Base-by-base conservation (phyloP, 1,140 invertebrate species). In the Microplitis demolitor region DNA sequence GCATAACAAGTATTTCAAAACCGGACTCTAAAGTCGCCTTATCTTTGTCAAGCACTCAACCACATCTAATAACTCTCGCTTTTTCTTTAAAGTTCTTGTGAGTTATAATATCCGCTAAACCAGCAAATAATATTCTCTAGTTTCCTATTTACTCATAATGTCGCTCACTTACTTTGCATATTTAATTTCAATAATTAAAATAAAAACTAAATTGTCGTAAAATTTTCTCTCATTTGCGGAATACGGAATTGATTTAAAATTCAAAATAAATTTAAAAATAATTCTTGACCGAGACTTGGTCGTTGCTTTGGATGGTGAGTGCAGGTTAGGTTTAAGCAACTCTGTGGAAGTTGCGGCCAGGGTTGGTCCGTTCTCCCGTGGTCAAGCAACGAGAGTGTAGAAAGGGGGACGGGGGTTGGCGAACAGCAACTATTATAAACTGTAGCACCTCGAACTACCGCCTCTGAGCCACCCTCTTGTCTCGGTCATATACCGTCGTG, bases 361-460 rank as follows among this genome's bases (percentile, higher is more conserved):
- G 79, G 82, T 83, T 79, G 83, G 83, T 82, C 80, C 79, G 83
- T 84, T 80, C 79, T 64, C 62, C 58, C 54, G 45, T 14, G 54
- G 62, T 33, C 39, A 31, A 64, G 16, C 56, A 63, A 67, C 11
- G 14, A 31, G 31, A 45, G 56, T 3, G 53, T 60, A 66, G 63
- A 68, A 62, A 58, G 14, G 62, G 61, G 58, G 11, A 37, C 31
- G 33, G 54, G 24, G 62, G 80, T 81, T 82, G 84, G 83, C 82
- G 76, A 76, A 79, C 79, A 81, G 83, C 83, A 87, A 87, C 86
- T 87, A 87, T 87, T 87, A 87, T 87, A 87, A 87, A 87, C 86
- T 87, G 84, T 86, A 87, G 85, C 85, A 87, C 86, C 85, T 87
- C 85, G 85, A 87, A 87, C 85, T 85, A 87, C 85, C 84, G 82